phyloP scores from a whole-genome alignment of 2,888 invertebrate genomes.

The Ischnura elegans region DNA sequence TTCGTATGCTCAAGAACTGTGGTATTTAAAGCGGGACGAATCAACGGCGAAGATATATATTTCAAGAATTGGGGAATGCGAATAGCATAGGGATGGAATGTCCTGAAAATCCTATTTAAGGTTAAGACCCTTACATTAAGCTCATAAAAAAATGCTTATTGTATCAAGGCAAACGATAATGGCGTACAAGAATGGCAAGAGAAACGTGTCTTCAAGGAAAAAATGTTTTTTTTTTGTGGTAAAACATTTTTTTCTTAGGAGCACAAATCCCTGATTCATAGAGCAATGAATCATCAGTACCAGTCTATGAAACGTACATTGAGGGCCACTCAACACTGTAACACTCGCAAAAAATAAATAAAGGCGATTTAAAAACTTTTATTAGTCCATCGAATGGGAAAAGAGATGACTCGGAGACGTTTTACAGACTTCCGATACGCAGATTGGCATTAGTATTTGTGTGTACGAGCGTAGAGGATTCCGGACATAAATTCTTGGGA shows the following conservation, averaged over 20 bases:
- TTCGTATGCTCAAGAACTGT: neutral
- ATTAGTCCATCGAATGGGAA: neutral
- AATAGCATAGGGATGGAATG: neutral
- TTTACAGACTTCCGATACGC: neutral
- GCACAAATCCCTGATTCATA: neutral
- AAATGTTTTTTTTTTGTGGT: neutral
- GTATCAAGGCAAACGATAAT: neutral
- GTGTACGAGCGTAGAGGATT: neutral
- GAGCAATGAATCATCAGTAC: neutral
- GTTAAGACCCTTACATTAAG: neutral
- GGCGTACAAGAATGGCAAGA: neutral
- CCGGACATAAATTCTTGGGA: neutral
- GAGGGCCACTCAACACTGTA: neutral
- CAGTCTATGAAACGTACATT: neutral
- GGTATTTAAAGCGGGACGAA: neutral
- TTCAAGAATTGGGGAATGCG: neutral
- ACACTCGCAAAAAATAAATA: neutral
- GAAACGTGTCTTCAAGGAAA: neutral
- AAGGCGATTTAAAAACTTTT: neutral
- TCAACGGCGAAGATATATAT: neutral
- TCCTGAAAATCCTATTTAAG: neutral
- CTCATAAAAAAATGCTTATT: neutral
- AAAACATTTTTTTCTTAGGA: neutral
- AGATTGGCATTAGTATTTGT: neutral
- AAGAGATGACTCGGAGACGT: neutral